Base-by-base conservation (phyloP, 2,888 invertebrate genomes). In the Drosophila picticornis region DNA sequence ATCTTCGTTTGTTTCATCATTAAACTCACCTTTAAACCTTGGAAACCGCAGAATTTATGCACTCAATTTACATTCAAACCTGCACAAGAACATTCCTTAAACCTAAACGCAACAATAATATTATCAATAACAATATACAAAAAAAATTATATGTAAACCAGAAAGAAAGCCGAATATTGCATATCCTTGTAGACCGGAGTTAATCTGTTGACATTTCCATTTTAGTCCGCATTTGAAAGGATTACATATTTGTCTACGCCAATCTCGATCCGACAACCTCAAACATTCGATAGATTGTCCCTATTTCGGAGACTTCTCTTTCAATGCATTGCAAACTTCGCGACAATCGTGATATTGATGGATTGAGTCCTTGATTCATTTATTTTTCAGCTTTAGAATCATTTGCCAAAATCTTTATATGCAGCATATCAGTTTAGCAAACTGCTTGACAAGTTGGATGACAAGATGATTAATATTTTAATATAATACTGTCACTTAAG, bases 1-100 rank as follows among this genome's bases (percentile, higher is more conserved):
- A 96, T 92, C 94, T 98, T 29, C 95, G 99, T 73, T 95, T 99
- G 19, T 99, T 99, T 96, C 99, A 99, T 92, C 99, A 99, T 93
- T 99, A 94, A 87, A 9, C 0, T 2, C 4, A n/a, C 3, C n/a
- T 13, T 19, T 32, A 4, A 19, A 36, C 9, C 32, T 46, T 22
- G 31, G 40, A 40, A 62, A 25, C 36, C 22, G 6, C 43, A 5
- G 13, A 22, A 62, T 27, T 11, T n/a, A n/a, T n/a, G n/a, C 25
- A n/a, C 27, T 56, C 40, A 52, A 25, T 43, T 57, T 27, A 40
- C 27, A 34, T 34, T 34, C 10, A 19, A 68, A 80, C 67, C 75
- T 48, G 32, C 25, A 64, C 34, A 40, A 31, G 10, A 38, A 48
- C 69, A 67, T 67, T 68, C 38, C 32, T 38, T n/a, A 10, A 34